Evolutionary conservation across 2,113 vertebrate species (phyloP), one percentile per base, ranked within the genome.

Genomic region (Corynorhinus townsendii): DNA sequence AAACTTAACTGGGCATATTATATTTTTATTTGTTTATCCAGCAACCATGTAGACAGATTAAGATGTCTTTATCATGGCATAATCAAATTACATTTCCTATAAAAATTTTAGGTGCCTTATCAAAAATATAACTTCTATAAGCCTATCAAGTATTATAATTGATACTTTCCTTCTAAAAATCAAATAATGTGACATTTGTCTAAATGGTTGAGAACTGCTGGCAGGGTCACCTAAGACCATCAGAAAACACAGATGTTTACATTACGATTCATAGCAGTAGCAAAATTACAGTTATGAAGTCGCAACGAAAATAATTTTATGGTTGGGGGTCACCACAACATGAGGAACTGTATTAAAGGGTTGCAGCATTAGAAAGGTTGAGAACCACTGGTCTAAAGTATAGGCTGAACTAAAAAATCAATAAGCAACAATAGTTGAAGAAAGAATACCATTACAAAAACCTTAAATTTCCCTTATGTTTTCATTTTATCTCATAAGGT

Each of bases 101-200:
- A 71, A 26, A 90, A 89, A 38, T 73, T 89, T 69, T 64, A 87
- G 52, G 5, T 72, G 66, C 7, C 24, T 75, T 52, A 86, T 73
- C 11, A 92, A 90, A 92, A 52, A 40, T 7, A 19, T 9, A 69
- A 59, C 45, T 86, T 71, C 59, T 93, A 28, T 56, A 9, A 91
- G 3, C 16, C 30, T 81, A 30, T 82, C 24, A 62, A 89, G 47
- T 75, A 73, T 69, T 62, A 54, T 5, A 52, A 33, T 71, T n/a
- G 5, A 75, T 80, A 62, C 4, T 93, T 95, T 35, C 12, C 75
- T 82, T 93, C 24, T 59, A 86, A 19, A 82, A 92, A 93, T 90
- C 49, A 95, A 94, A 72, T 66, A 73, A 85, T 56, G 24, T 52
- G n/a, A 81, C 7, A 81, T n/a, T 66, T 83, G 38, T 40, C 38